These are phyloP conservation scores for Pseudois nayaur DNA, from an alignment of 2,113 vertebrate genomes.

Conservation along the genomic window DNA sequence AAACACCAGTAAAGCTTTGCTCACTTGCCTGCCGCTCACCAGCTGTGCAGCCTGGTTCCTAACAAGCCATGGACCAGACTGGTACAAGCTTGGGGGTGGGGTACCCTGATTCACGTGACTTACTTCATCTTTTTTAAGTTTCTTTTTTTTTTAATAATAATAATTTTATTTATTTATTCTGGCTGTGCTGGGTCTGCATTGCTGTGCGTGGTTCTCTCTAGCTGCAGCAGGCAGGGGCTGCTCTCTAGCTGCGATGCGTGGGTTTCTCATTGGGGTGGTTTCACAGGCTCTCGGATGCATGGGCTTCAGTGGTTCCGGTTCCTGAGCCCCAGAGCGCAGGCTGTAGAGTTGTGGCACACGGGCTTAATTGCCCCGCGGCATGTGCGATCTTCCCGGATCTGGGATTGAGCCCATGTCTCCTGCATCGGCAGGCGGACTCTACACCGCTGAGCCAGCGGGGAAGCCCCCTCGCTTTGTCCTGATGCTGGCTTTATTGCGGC, in stretches of 20 bases:
- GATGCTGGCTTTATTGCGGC: fast-evolving
- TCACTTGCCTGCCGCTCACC: background rate
- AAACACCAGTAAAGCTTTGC: background rate
- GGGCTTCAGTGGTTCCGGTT: background rate
- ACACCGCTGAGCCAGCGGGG: background rate
- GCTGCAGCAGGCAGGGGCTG: too few relatives aligned
- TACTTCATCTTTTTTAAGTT: background rate
- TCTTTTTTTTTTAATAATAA: background rate
- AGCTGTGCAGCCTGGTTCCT: background rate
- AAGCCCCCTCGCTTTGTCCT: background rate
- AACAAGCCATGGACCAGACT: background rate
- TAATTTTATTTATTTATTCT: background rate
- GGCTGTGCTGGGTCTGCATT: background rate
- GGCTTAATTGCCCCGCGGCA: background rate
- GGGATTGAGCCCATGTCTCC: background rate
- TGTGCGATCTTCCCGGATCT: fast-evolving
- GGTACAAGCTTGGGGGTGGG: background rate
- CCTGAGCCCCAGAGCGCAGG: background rate
- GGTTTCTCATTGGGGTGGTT: background rate
- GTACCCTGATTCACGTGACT: background rate
- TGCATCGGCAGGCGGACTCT: background rate
- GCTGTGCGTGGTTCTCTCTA: background rate
- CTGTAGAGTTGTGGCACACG: background rate
- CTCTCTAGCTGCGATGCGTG: background rate
- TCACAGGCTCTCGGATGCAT: fast-evolving